Base-by-base conservation (phyloP, 2,113 vertebrate species). In the Actenoides lindsayi region DNA sequence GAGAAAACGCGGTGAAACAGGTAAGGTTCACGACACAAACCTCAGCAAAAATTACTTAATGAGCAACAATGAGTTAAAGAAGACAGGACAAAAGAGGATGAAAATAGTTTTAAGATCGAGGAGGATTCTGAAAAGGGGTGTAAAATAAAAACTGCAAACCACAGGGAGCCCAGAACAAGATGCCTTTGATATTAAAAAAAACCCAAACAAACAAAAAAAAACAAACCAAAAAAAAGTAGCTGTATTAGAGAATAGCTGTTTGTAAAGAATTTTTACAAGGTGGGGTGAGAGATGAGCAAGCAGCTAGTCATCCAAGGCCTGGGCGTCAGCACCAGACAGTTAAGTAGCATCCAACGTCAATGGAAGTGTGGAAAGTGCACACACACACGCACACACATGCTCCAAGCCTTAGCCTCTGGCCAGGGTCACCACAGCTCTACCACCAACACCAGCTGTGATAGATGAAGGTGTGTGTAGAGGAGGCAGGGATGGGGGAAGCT, bases 221-320 rank as follows among this genome's bases (percentile, higher is more conserved):
- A 37, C 71, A 89, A 87, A 60, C 21, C 27, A 27, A 53, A n/a
- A 82, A 89, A 84, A 60, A 30, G 76, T 15, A 60, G 12, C 69
- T 82, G 83, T 27, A 82, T 75, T 81, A 91, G 89, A 95, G 91
- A 95, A 53, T 3, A 82, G 48, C 18, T 91, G 89, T 85, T 87
- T 95, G 73, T 89, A 39, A 86, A 37, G 60, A 87, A 82, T 83
- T 94, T 95, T 96, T 91, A 79, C 0, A 9, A 91, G 77, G 60
- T 75, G 65, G 42, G 7, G 27, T 92, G 89, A 84, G 83, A 33
- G 56, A 89, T 91, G 91, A 97, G 65, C 73, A 87, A 95, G 73
- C 94, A 78, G 57, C n/a, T 39, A 54, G 80, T 53, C 80, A 92
- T 89, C 73, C 48, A n/a, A 23, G 42, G 57, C 33, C 28, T 1